Evolutionary conservation across 2,797 vertebrate genomes (phyloP).

Genomic region (Coreius guichenoti): DNA sequence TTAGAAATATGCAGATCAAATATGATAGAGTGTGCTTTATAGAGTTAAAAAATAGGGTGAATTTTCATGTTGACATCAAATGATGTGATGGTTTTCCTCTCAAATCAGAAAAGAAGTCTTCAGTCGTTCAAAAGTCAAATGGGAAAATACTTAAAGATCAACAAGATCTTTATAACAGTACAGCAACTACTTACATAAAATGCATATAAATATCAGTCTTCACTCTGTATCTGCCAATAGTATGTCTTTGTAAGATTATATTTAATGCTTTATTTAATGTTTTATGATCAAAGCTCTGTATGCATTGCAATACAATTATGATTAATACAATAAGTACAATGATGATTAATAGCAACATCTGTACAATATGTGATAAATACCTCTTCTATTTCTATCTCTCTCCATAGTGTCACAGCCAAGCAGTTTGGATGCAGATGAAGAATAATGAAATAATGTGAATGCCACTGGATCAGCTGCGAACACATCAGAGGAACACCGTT

Average conservation of each 20-base stretch:
- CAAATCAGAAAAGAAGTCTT: background rate
- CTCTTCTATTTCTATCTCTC: slow-evolving; percentile 36
- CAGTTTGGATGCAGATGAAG: slow-evolving; percentile 14
- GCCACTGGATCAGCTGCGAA: slow-evolving; percentile 17
- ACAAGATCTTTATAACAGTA: background rate
- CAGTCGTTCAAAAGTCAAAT: background rate
- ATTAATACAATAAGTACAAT: background rate
- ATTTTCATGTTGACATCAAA: background rate
- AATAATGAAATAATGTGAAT: slow-evolving; percentile 36
- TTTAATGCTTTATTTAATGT: background rate
- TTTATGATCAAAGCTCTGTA: background rate
- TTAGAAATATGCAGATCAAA: background rate
- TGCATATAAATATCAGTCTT: background rate
- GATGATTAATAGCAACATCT: background rate
- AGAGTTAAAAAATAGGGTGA: background rate
- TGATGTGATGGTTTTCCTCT: background rate
- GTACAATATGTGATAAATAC: background rate
- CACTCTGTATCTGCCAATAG: background rate
- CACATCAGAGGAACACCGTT: slow-evolving; percentile 1
- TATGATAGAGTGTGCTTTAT: background rate
- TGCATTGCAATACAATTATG: background rate
- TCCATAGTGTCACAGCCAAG: slow-evolving; percentile 27
- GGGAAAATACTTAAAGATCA: background rate
- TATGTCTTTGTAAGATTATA: background rate
- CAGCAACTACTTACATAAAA: background rate